These are phyloP conservation scores for Himantopus leucocephalus DNA, from an alignment of 2,113 vertebrate species.

Conservation along the genomic window DNA sequence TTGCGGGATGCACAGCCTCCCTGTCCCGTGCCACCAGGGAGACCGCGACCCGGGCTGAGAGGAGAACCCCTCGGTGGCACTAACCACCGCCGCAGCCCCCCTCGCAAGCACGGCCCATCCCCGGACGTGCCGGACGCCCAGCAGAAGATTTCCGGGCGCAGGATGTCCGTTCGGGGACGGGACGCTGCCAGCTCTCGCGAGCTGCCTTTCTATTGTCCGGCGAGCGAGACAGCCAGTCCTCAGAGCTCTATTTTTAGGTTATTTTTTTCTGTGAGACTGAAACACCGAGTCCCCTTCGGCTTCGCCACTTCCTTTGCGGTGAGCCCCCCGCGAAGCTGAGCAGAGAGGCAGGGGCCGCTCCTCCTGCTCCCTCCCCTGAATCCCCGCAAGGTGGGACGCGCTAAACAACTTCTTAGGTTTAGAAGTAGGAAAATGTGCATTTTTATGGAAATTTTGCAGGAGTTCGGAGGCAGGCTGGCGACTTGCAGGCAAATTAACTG, in stretches of 20 bases:
- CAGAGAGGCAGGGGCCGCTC: neutral
- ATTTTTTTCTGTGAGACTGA: neutral
- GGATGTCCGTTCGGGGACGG: rapidly evolving
- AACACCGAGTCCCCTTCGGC: neutral
- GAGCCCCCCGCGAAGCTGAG: neutral
- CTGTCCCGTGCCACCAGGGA: neutral
- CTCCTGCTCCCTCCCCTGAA: neutral
- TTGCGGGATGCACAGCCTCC: too few species aligned
- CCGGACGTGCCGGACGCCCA: rapidly evolving
- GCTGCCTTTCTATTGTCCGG: neutral
- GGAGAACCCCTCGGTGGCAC: neutral
- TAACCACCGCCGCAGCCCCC: too few species aligned
- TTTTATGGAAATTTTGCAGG: neutral
- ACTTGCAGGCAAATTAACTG: neutral
- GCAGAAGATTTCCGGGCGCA: rapidly evolving
- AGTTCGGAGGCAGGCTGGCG: neutral
- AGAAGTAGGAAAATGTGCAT: neutral
- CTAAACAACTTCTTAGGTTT: rapidly evolving
- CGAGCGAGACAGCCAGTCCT: neutral
- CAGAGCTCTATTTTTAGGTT: neutral
- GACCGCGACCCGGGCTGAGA: neutral
- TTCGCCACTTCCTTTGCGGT: rapidly evolving
- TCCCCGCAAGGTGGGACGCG: neutral
- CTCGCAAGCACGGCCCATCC: neutral
- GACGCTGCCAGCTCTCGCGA: rapidly evolving